Base-by-base conservation (phyloP, 2,888 invertebrate genomes). In the Uropetala carovei region DNA sequence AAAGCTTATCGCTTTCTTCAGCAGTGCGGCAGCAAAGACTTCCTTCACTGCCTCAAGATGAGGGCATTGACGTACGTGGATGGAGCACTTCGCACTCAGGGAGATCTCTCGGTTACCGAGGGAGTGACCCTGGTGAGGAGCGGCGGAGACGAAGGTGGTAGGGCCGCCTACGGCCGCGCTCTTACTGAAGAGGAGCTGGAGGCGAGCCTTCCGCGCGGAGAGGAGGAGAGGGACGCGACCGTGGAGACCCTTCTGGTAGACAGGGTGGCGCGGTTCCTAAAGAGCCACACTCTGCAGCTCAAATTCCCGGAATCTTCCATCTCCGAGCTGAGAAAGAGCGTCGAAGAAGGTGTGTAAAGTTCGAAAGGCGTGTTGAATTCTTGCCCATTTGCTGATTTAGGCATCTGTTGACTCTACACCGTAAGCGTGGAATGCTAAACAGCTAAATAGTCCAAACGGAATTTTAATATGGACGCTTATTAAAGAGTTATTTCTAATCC, bases 271-370 rank as follows among this genome's bases (percentile, higher is more conserved):
- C 96, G 97, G 94, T 97, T 98, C 95, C 96, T 98, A 93, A 97
- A 97, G 94, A 97, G 97, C 92, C 98, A 98, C 94, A 97, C 97
- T 27, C 95, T 98, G 83, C 98, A 98, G 94, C 96, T 98, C 94
- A 98, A 98, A 95, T 96, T 98, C 94, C 98, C 98, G 94, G 96
- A 96, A 93, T 96, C 96, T 92, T 96, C 97, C 83, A 96, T 97
- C 93, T 96, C 97, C 93, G 97, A 97, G 94, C 96, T 98, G 94
- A 97, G 97, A 94, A 96, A 97, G 93, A 97, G 98, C n/a, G 95
- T 97, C 91, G 98, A 97, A 94, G 98, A 98, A 97, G 98, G 98
- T 98, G 96, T 96, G 94, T 94, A 93, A 30, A 13, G 5, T 57
- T 68, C 22, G 3, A 3, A 75, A 68, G 43, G 68, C 22, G 75